Evolutionary conservation across 2,888 invertebrate species (phyloP).

Genomic region (Agonum fuliginosum): DNA sequence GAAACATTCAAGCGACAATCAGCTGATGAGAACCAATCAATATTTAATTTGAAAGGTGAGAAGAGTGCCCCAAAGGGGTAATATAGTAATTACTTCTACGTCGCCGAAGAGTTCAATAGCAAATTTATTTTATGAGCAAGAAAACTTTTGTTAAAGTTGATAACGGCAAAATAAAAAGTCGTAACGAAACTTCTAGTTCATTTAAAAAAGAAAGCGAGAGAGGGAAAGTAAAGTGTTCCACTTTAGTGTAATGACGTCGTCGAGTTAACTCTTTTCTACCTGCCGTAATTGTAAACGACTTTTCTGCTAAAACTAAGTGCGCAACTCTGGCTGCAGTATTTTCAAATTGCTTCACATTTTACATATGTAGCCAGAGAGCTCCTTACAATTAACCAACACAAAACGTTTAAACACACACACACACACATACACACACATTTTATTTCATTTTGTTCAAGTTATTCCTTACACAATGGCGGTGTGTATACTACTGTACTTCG

Average conservation of each 20-base stretch:
- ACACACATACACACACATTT: background rate
- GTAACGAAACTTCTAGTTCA: constrained; percentile 33
- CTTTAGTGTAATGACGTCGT: constrained; percentile 40
- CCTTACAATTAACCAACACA: constrained; percentile 14
- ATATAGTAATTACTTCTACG: too few relatives aligned
- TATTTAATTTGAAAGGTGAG: too few relatives aligned
- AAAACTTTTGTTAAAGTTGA: constrained; percentile 28
- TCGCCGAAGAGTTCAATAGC: constrained; percentile 17
- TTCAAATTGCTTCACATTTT: constrained; percentile 30
- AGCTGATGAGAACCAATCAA: too few relatives aligned
- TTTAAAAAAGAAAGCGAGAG: constrained; percentile 36
- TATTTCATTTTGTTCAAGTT: constrained; percentile 18
- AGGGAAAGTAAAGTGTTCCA: constrained; percentile 34
- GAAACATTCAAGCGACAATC: too few relatives aligned
- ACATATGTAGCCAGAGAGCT: constrained; percentile 26
- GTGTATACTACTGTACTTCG: too few relatives aligned
- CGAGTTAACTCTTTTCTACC: constrained; percentile 45
- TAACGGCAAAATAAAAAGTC: constrained; percentile 43
- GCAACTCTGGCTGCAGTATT: constrained; percentile 26
- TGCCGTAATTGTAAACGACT: constrained; percentile 41
- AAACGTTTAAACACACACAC: background rate
- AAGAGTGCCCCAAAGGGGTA: too few relatives aligned
- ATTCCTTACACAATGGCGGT: background rate
- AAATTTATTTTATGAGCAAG: constrained; percentile 8
- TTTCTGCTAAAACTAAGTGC: constrained; percentile 41